These are phyloP conservation scores for Rafetus swinhoei DNA, from an alignment of 2,113 vertebrate species.

Conservation along the genomic window DNA sequence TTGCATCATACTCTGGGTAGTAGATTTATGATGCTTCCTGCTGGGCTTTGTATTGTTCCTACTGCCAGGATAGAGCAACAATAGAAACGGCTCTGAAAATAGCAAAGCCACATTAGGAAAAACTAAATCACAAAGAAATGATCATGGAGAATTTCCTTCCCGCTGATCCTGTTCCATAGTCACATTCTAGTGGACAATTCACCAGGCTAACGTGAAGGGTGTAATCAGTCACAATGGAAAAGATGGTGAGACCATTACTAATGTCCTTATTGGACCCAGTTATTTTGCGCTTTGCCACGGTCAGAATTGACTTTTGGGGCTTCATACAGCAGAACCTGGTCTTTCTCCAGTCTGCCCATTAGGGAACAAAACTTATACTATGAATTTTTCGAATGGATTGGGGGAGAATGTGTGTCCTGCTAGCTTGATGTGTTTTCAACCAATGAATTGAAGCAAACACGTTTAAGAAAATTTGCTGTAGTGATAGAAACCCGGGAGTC, in stretches of 20 bases:
- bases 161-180: neutral
- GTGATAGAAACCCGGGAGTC: accelerated
- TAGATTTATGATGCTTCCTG: neutral
- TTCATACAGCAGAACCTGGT: neutral
- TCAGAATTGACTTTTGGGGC: neutral
- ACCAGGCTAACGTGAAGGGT: neutral
- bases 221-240: neutral
- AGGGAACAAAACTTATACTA: neutral
- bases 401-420: neutral
- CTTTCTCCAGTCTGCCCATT: neutral
- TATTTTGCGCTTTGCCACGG: neutral
- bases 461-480: accelerated
- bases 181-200: neutral
- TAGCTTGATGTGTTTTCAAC: accelerated
- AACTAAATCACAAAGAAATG: neutral
- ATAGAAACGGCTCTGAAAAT: neutral
- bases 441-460: accelerated
- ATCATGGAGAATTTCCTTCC: neutral
- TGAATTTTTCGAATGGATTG: accelerated
- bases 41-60: neutral
- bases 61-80: neutral
- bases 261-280: neutral
- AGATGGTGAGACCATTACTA: neutral
- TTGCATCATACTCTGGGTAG: neutral
- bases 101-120: neutral